Conservation (phyloP, 2,113 vertebrate species). For the Sarotherodon lohbergeri region DNA sequence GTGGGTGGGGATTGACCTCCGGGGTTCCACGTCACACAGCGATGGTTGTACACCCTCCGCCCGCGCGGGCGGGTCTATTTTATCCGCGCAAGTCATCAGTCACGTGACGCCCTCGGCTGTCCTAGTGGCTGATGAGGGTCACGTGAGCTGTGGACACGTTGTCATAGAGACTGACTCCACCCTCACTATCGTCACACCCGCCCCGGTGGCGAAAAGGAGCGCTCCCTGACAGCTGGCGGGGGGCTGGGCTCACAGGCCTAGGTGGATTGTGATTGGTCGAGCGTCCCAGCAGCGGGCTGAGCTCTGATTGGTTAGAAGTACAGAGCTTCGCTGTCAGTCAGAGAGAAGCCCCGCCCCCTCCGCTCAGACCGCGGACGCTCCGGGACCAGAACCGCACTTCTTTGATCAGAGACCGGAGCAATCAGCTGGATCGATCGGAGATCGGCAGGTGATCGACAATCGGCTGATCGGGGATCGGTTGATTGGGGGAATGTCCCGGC, state of each 20-base stretch:
- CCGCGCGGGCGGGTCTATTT: not conserved
- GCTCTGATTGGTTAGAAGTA: slow-evolving; percentile 48
- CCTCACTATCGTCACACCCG: not conserved
- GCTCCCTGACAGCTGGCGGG: not conserved
- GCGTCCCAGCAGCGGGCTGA: not conserved
- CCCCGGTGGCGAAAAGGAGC: not conserved
- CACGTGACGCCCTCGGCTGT: not conserved
- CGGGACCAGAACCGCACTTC: slow-evolving; percentile 4
- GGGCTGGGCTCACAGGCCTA: not conserved
- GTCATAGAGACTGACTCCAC: slow-evolving; percentile 36
- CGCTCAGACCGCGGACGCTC: not conserved
- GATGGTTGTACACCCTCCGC: not conserved
- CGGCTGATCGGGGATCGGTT: not conserved
- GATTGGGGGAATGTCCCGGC: slow-evolving; percentile 54
- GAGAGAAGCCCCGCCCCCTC: not conserved
- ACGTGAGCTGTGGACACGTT: slow-evolving; percentile 37
- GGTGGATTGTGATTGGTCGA: not conserved
- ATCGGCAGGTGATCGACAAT: not conserved
- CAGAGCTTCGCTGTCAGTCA: slow-evolving; percentile 16
- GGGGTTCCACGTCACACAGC: slow-evolving; percentile 48
- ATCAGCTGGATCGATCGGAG: not conserved
- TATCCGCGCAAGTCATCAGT: no score
- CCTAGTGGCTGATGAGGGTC: not conserved
- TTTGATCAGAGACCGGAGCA: not conserved
- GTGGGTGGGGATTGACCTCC: not conserved